Evolutionary conservation across 2,797 vertebrate species (phyloP), one percentile per base, ranked within the genome.

Genomic region (Platyrinchus mystaceus): DNA sequence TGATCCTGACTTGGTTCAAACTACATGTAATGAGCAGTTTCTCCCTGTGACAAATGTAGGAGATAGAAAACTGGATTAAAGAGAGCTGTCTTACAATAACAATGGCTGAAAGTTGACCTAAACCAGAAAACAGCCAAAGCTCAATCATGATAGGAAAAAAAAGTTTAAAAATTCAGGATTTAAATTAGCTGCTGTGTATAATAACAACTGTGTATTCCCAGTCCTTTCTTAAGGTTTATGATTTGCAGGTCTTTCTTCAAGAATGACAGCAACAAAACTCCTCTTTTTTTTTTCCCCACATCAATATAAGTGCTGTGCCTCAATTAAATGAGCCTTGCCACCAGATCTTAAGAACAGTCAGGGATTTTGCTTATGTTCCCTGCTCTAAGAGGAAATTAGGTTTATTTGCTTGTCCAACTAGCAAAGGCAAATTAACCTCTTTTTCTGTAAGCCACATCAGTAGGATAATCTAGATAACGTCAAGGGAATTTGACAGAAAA

Each of bases 381-480:
- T 50, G 2, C 11, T 60, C 34, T 55, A 47, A 79, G 39, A 43
- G 49, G 30, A 84, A 76, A 52, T 47, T 55, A 56, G 10, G 2
- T 68, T 79, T 78, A n/a, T 85, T 85, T 81, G 14, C 34, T 84
- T 76, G 56, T 73, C 66, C 37, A 87, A 13, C 28, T 63, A 85
- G 52, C 28, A 2, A 36, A 89, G 37, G 23, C 9, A 77, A 91
- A 85, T 90, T 5, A 53, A 82, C 24, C 17, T 79, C 6, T 70
- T 93, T 94, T 84, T 39, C 43, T 26, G 50, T 20, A 75, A 66
- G 27, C 12, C 20, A 30, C 18, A 87, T 50, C 46, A n/a, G 2
- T 22, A 41, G 30, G 5, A 4, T 75, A 91, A 88, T 70, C 18
- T 56, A 67, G 47, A 58, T 26, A 70, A 15, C 7, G 8, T n/a